Conservation (phyloP, 30 jellyfish, hydroid and myxozoan species). For the Aurelia sp. region DNA sequence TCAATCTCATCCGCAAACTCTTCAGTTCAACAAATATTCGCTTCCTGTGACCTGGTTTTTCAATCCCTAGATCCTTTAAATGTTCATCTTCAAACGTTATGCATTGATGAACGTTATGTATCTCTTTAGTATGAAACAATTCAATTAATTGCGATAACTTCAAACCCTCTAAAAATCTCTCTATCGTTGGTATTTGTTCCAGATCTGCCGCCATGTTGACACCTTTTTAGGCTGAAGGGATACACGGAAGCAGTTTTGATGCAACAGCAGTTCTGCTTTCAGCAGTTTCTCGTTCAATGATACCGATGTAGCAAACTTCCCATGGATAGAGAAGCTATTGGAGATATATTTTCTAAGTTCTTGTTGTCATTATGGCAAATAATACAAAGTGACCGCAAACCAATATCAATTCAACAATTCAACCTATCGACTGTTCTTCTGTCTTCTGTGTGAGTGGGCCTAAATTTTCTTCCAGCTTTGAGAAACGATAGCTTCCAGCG, state of each 20-base stretch:
- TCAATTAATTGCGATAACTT: conserved; percentile 41
- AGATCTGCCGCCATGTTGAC: background rate
- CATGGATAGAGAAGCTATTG: no score
- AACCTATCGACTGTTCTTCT: no score
- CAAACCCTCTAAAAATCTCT: conserved; percentile 52
- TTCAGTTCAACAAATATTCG: conserved; percentile 68
- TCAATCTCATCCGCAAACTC: conserved; percentile 36
- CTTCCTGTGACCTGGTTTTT: conserved; percentile 82
- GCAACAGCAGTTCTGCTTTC: background rate
- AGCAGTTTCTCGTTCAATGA: background rate
- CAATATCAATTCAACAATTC: no score
- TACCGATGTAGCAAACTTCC: no score
- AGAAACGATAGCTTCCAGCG: no score
- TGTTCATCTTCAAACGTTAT: conserved; percentile 44
- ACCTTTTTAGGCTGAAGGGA: background rate
- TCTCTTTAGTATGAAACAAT: conserved; percentile 22
- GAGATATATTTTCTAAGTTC: no score
- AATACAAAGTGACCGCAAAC: no score
- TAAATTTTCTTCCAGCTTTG: no score
- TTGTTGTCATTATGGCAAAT: no score
- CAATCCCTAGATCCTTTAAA: conserved; percentile 70
- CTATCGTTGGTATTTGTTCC: conserved; percentile 35
- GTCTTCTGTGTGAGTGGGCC: no score
- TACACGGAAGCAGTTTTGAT: conserved; percentile 52
- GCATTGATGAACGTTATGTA: conserved; percentile 24